Evolutionary conservation across 2,797 vertebrate genomes (phyloP), one percentile per base, ranked within the genome.

Genomic region (Micromesistius poutassou): DNA sequence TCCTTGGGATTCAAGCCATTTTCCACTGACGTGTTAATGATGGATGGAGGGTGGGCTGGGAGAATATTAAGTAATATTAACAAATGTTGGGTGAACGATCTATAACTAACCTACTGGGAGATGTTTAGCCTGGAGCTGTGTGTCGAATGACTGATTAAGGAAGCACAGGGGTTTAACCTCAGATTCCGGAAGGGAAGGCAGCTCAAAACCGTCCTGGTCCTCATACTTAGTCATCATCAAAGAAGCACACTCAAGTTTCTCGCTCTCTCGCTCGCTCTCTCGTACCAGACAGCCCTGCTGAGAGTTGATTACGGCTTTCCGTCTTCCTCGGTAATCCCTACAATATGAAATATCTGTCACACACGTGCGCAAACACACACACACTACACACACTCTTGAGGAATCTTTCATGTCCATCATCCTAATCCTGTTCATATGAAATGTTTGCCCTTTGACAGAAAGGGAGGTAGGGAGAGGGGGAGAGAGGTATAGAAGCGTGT

Each of bases 391-490:
- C 73, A 71, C 62, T 7, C 8, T 40, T 40, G 75, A 68, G 12
- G 33, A 19, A 42, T 78, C 79, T 72, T 36, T 46, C 36, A 77
- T 76, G 80, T 85, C 79, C 82, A 8, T 70, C 73, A 14, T 33
- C 74, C 35, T 90, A 92, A 91, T 92, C 90, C 89, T 75, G 71
- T 36, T 73, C 80, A 89, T 90, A 93, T 92, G 86, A 93, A 91
- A 89, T 91, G 86, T 91, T 88, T 93, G 88, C 84, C 79, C 76
- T 85, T 79, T 77, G 50, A 77, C 79, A 83, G 80, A 74, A 74
- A 79, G 74, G 82, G 86, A 87, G 40, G 80, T 77, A 55, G 74
- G 82, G 80, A 73, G 72, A 46, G 73, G 16, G 78, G 71, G 42
- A 74, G 50, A 55, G 16, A 7, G 16, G 10, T 55, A 55, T 14